phyloP scores from a whole-genome alignment of 2,888 invertebrate genomes.

The Eupithecia abbreviata region DNA sequence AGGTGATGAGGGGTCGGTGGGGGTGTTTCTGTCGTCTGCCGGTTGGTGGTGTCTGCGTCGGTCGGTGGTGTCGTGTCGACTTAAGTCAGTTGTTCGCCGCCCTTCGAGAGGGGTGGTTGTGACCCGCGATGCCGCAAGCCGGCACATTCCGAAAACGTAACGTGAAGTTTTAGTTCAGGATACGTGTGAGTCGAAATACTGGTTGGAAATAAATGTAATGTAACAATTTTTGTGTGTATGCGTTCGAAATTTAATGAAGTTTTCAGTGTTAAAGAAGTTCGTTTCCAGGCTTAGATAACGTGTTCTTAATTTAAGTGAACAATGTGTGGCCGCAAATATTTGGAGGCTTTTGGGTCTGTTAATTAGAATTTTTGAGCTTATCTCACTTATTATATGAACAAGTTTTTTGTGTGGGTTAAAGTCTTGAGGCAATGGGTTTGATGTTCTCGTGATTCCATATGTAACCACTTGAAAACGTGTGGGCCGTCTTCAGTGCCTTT shows the following conservation, averaged over 20 bases:
- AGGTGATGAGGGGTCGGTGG: constrained; percentile 63
- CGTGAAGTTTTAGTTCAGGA: constrained; percentile 65
- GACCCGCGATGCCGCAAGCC: constrained; percentile 59
- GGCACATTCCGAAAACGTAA: constrained; percentile 53
- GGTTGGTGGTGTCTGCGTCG: constrained; percentile 53
- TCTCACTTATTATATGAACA: constrained; percentile 23
- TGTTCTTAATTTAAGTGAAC: constrained; percentile 35
- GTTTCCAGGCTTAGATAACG: constrained; percentile 15
- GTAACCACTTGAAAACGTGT: constrained; percentile 48
- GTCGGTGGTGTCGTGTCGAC: constrained; percentile 24
- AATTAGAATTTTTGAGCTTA: constrained; percentile 34
- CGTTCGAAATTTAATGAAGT: constrained; percentile 30
- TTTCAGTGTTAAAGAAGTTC: constrained; percentile 26
- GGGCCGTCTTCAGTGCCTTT: constrained; percentile 9
- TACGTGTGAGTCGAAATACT: constrained; percentile 54
- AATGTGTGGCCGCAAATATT: constrained; percentile 17
- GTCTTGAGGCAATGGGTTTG: constrained; percentile 32
- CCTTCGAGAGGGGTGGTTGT: constrained; percentile 70
- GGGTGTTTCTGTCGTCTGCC: constrained; percentile 65
- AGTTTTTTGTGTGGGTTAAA: constrained; percentile 32
- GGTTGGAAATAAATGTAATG: constrained; percentile 53
- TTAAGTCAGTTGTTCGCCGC: constrained; percentile 65
- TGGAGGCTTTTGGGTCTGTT: constrained; percentile 21
- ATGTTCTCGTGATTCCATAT: constrained; percentile 53
- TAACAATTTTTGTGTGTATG: constrained; percentile 19